Evolutionary conservation across 2,797 vertebrate species (phyloP), one percentile per base, ranked within the genome.

Genomic region (Coluber constrictor): DNA sequence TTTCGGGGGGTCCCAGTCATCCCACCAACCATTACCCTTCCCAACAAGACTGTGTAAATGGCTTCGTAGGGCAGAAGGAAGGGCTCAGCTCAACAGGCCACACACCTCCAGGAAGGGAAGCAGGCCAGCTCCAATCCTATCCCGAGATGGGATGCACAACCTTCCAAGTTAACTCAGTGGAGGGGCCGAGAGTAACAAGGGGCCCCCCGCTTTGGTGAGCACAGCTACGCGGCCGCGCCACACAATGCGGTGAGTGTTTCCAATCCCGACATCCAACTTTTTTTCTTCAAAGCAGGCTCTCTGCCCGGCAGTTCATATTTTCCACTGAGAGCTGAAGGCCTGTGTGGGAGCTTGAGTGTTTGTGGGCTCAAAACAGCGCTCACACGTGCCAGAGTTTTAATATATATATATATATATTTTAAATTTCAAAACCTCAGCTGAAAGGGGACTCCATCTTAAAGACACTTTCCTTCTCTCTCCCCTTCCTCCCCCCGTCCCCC

Each of bases 341-440:
- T 54, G 60, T 60, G 70, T 20, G 74, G 51, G 7, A 51, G 86
- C 15, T 32, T 87, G 86, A 13, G 37, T 5, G 59, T 70, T 18
- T 87, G 93, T 93, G 87, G 93, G 91, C 92, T 56, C 70, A 90
- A 87, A 87, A 94, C 74, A 32, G 60, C 61, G 57, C 79, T 51
- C 32, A 8, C 23, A 32, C 86, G 89, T 86, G 70, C 94, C 94
- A 95, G 92, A 87, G 47, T 89, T 89, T 88, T 25, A 29, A 37
- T n/a, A 25, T n/a, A 3, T 23, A 5, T 86, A 18, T 57, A 51
- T 20, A 15, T 55, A 5, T 87, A 63, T 83, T 55, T 91, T 27
- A 51, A 20, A 83, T 86, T 92, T 57, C 89, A 70, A 70, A 87
- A 70, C 60, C 86, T 51, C 18, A 54, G 83, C 86, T 87, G 55